Conservation (phyloP, 2,113 vertebrate genomes). For the Dicentrarchus labrax region DNA sequence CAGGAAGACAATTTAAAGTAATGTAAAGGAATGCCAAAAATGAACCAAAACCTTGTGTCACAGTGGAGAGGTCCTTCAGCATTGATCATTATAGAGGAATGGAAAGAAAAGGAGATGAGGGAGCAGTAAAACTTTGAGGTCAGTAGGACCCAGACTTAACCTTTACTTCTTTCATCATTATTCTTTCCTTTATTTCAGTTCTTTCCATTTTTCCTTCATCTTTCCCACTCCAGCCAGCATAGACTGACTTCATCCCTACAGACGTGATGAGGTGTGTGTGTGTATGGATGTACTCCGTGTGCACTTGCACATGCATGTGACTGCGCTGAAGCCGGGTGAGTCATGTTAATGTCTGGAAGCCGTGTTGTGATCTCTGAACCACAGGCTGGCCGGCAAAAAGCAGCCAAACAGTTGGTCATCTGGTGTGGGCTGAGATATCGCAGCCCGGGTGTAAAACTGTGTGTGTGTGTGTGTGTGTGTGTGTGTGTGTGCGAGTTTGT, state of each 20-base stretch:
- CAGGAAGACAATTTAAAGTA: conserved; percentile 8
- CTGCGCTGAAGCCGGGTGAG: conserved; percentile 54
- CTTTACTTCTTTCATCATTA: conserved; percentile 39
- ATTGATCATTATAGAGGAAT: not conserved
- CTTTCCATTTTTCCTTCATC: conserved; percentile 2
- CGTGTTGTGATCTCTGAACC: conserved; percentile 73
- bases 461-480: conserved; percentile 15
- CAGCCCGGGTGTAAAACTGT: conserved; percentile 63
- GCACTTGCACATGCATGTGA: conserved; percentile 20
- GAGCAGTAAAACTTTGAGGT: conserved; percentile 19
- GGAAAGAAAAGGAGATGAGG: conserved; percentile 17
- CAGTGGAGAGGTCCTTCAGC: conserved; percentile 1
- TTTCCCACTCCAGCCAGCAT: conserved; percentile 5
- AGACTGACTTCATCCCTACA: conserved; percentile 34
- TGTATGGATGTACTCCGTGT: not conserved
- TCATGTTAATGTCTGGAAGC: conserved; percentile 73
- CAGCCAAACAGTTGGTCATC: conserved; percentile 75
- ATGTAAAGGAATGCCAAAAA: conserved; percentile 14
- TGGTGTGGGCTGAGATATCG: conserved; percentile 70
- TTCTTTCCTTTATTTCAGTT: not conserved
- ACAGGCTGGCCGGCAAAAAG: conserved; percentile 56
- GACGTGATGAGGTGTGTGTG: conserved; percentile 12
- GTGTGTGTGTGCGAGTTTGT: not conserved
- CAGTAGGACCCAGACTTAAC: conserved; percentile 14
- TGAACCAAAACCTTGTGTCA: conserved; percentile 3